Conservation (phyloP, 2,888 invertebrate species). For the Tenthredo notha region DNA sequence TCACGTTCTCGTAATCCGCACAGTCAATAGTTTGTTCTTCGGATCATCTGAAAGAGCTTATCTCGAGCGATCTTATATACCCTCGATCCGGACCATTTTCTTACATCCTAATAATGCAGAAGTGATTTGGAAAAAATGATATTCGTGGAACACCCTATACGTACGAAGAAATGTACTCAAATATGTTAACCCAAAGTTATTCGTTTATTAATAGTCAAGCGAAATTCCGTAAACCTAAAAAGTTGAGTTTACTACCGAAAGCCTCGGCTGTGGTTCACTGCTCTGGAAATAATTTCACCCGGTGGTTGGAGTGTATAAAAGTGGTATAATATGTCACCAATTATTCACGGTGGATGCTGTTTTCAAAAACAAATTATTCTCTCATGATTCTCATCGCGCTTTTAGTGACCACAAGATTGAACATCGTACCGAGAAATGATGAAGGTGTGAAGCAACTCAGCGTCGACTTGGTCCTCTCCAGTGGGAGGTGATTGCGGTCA, state of each 20-base stretch:
- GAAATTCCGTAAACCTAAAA: conserved; percentile 27
- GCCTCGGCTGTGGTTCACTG: conserved; percentile 14
- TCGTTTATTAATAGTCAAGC: conserved; percentile 28
- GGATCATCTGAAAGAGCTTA: background rate
- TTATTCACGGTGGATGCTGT: conserved; percentile 31
- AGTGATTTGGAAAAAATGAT: background rate
- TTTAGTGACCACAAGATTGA: conserved; percentile 40
- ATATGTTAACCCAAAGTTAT: conserved; percentile 18
- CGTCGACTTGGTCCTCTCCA: conserved; percentile 15
- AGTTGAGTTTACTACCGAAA: conserved; percentile 20
- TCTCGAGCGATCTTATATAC: background rate
- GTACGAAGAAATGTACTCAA: background rate
- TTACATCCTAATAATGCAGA: background rate
- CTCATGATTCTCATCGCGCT: conserved; percentile 14
- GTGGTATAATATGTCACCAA: conserved; percentile 18
- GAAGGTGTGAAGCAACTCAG: conserved; percentile 40
- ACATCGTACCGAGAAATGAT: conserved; percentile 43
- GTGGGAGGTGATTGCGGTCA: conserved; percentile 48
- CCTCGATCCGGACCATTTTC: background rate
- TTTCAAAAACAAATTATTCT: conserved; percentile 40
- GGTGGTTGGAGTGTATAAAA: conserved; percentile 30
- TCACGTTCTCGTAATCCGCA: background rate
- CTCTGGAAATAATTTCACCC: conserved; percentile 33
- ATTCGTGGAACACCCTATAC: background rate
- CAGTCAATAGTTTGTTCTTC: conserved; percentile 15